Base-by-base conservation (phyloP, 2,797 vertebrate species). In the Oreortyx pictus region DNA sequence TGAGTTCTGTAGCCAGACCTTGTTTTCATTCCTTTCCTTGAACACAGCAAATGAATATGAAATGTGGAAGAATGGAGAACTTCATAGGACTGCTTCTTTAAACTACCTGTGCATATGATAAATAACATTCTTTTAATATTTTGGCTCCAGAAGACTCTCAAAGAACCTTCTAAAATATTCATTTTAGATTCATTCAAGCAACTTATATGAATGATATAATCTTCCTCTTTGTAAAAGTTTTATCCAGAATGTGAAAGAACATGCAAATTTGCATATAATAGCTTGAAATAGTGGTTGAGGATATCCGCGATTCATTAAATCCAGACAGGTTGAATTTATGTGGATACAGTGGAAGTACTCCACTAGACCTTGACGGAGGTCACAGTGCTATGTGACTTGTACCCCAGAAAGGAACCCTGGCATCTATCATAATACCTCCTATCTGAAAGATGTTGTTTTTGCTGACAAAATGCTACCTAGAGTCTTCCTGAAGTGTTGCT, bases 21-120 rank as follows among this genome's bases (percentile, higher is more conserved):
- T 54, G 47, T 83, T 94, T 85, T 83, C 72, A 80, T 93, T 94
- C 76, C 49, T 93, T 92, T 84, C 75, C 49, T 66, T 64, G 70
- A 75, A 47, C 10, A 20, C 1, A 56, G 31, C 11, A 78, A 87
- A 85, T 67, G 29, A 86, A 18, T 85, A 85, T 66, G 76, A 80
- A 76, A 52, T 44, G 60, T 87, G 19, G 16, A 88, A 92, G 46
- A 88, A 39, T 39, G 43, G 41, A 66, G 67, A 83, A 61, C 31
- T 78, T 68, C 49, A 62, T 33, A 41, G 24, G 49, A 43, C 20
- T 67, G 37, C 56, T 83, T 75, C n/a, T 73, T 94, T 86, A 24
- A 57, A 84, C 64, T 11, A 10, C 46, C 75, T 83, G 7, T 22
- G 80, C 54, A 18, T 68, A 22, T 70, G 84, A 86, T 78, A 72